A percentile compares a stretch with the other conserved stretches of the same genome.
Evolutionary conservation across 1,140 invertebrate species (phyloP).

Genomic region (Hycleus cichorii): DNA sequence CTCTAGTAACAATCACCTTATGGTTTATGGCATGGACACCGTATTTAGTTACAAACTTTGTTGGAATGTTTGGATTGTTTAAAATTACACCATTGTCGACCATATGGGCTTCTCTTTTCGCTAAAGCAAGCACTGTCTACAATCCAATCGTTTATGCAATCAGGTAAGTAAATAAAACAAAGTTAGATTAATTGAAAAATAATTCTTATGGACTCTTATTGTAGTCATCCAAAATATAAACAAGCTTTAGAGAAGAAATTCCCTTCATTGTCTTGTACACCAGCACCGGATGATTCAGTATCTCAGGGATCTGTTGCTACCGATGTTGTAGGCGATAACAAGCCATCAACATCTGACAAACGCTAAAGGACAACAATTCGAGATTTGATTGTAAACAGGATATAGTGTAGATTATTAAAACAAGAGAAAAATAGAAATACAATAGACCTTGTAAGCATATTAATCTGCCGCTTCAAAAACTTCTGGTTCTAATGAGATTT

Average conservation of each 20-base stretch:
- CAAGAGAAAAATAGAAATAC: too few species aligned
- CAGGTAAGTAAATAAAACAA: slow-evolving; percentile 44
- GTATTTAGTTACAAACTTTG: slow-evolving; percentile 69
- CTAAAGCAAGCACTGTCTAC: slow-evolving; percentile 70
- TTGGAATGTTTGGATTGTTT: slow-evolving; percentile 60
- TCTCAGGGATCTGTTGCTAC: slow-evolving; percentile 50
- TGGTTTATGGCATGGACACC: slow-evolving; percentile 83
- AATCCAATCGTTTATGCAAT: slow-evolving; percentile 79
- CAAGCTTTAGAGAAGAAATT: slow-evolving; percentile 62
- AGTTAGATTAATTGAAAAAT: too few species aligned
- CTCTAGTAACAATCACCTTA: slow-evolving; percentile 69
- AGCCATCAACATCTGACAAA: slow-evolving; percentile 14
- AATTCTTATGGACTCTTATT: slow-evolving; percentile 18
- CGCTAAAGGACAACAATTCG: too few species aligned
- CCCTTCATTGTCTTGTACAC: slow-evolving; percentile 55
- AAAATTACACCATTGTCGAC: slow-evolving; percentile 63
- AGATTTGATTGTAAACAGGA: too few species aligned
- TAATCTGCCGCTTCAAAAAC: too few species aligned
- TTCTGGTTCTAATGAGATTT: too few species aligned
- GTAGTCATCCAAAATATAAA: slow-evolving; percentile 68
- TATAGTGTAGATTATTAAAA: too few species aligned
- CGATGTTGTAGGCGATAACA: slow-evolving; percentile 37
- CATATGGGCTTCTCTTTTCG: slow-evolving; percentile 72
- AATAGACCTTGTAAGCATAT: too few species aligned
- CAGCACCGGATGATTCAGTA: slow-evolving; percentile 44